phyloP scores from a whole-genome alignment of 2,113 vertebrate species.

The Oryzias javanicus region DNA sequence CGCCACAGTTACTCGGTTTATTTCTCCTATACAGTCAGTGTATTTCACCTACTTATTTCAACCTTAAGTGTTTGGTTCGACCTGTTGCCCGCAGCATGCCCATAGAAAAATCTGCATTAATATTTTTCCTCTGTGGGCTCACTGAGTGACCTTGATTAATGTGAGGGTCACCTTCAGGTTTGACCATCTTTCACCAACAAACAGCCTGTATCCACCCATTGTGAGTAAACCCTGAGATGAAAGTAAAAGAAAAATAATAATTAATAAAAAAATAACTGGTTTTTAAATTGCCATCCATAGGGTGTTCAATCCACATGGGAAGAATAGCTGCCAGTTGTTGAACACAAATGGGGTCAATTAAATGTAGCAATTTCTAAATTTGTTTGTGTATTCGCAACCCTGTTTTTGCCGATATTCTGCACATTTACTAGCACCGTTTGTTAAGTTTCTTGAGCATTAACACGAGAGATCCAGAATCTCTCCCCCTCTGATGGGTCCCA shows the following conservation, averaged over 20 bases:
- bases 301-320: conserved; percentile 30
- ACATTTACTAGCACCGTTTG: background rate
- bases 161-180: too few species aligned
- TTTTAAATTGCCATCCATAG: conserved; percentile 42
- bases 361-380: background rate
- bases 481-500: background rate
- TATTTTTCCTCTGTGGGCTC: too few species aligned
- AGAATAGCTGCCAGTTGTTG: conserved; percentile 22
- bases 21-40: too few species aligned
- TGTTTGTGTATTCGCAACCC: background rate
- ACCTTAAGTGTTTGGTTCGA: too few species aligned
- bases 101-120: too few species aligned
- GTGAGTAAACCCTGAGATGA: conserved; percentile 1
- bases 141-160: too few species aligned
- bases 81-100: too few species aligned
- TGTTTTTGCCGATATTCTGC: background rate
- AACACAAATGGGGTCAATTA: conserved; percentile 5
- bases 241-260: conserved; percentile 31
- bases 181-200: too few species aligned
- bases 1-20: too few species aligned
- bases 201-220: too few species aligned
- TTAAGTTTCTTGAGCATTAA: background rate
- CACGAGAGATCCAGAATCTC: conserved; percentile 11
- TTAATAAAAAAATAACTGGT: conserved; percentile 41
- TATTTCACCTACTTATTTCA: too few species aligned